Conservation (phyloP, 2,113 vertebrate species). For the Lucifuga dentata region DNA sequence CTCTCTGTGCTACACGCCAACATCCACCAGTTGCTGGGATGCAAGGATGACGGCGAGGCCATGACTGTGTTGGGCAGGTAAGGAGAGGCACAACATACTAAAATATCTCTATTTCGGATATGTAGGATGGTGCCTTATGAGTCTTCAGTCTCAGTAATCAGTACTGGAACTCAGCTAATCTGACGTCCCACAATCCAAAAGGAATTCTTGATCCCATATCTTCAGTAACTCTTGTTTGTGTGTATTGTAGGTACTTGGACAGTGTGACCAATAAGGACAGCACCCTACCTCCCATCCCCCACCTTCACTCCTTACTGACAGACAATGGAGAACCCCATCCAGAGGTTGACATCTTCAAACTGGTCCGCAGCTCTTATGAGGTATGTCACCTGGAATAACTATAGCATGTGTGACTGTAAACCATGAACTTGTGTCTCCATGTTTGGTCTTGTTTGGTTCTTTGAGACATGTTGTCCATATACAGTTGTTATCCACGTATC, state of each 20-base stretch:
- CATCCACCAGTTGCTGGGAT: conserved; percentile 93
- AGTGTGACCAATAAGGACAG: conserved; percentile 98
- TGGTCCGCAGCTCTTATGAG: conserved; percentile 95
- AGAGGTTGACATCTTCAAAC: conserved; percentile 97
- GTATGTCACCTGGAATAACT: conserved; percentile 75
- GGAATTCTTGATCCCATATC: too few relatives aligned
- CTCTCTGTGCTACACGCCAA: conserved; percentile 95
- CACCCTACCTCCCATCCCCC: conserved; percentile 95
- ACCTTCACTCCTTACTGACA: conserved; percentile 95
- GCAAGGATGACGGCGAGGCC: conserved; percentile 99
- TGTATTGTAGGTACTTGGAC: conserved; percentile 90
- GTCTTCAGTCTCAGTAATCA: background rate
- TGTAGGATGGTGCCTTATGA: background rate
- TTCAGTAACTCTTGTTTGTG: background rate
- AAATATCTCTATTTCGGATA: background rate
- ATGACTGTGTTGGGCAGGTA: conserved; percentile 98
- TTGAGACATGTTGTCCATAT: background rate
- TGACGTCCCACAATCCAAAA: too few relatives aligned
- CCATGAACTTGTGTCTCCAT: background rate
- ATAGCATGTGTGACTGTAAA: background rate
- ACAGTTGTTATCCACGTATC: background rate
- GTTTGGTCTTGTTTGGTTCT: background rate
- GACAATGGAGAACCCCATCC: conserved; percentile 94
- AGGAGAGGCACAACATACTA: background rate
- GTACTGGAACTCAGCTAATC: too few relatives aligned